A percentile compares a stretch with the other conserved stretches of the same genome.
Evolutionary conservation across 2,113 vertebrate genomes (phyloP).

Genomic region (Agelaius phoeniceus): DNA sequence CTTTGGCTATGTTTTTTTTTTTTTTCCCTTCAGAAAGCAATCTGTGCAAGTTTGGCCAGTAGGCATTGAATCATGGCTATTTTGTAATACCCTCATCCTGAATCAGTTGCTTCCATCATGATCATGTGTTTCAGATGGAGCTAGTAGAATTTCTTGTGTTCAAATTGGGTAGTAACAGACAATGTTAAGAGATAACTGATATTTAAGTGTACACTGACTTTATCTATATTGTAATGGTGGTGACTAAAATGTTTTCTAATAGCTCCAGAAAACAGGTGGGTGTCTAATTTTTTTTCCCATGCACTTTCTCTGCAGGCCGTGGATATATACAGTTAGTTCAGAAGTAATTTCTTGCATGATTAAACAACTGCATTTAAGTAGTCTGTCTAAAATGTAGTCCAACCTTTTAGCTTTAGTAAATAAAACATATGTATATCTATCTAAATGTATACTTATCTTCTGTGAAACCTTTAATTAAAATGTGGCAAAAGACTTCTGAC

Average conservation of each 20-base stretch:
- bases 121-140: neutral
- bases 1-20: neutral
- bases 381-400: neutral
- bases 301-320: neutral
- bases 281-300: neutral
- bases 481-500: neutral
- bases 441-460: neutral
- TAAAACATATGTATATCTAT: neutral
- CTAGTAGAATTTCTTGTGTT: neutral
- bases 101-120: neutral
- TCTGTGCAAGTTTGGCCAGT: neutral
- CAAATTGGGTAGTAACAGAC: neutral
- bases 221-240: neutral
- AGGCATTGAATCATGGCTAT: neutral
- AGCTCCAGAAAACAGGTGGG: neutral
- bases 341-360: neutral
- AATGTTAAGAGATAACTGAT: neutral
- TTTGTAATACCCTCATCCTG: neutral
- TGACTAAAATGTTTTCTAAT: neutral
- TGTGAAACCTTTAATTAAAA: neutral
- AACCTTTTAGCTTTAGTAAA: neutral
- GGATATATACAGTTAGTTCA: neutral
- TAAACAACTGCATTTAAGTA: neutral
- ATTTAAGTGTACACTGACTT: neutral
- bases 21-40: neutral